phyloP scores from a whole-genome alignment of 2,888 invertebrate genomes.

The Meiosimyza decipiens region DNA sequence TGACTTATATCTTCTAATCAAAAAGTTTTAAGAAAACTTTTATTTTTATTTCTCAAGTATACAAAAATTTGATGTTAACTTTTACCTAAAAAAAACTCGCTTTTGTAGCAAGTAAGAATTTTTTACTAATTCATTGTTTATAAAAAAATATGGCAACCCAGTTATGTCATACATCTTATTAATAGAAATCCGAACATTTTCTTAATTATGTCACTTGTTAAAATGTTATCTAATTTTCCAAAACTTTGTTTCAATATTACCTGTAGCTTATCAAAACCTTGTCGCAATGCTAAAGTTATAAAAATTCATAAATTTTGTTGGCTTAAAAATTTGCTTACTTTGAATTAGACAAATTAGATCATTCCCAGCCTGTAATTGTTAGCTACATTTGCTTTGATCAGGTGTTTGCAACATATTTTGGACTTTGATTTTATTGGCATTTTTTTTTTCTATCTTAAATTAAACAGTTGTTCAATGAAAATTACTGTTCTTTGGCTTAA shows the following conservation, averaged over 20 bases:
- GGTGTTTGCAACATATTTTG: constrained; percentile 4
- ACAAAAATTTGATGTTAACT: too few species aligned
- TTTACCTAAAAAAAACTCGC: too few species aligned
- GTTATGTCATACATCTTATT: background rate
- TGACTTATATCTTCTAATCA: too few species aligned
- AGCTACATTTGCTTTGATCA: too few species aligned
- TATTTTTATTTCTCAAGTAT: too few species aligned
- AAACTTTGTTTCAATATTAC: background rate
- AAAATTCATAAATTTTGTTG: constrained; percentile 8
- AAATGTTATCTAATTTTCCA: background rate
- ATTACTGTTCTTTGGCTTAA: too few species aligned
- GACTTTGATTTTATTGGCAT: constrained; percentile 7
- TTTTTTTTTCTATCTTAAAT: constrained; percentile 6
- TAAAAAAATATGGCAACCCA: background rate
- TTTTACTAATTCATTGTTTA: background rate
- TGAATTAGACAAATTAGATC: constrained; percentile 24
- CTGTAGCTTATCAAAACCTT: constrained; percentile 9
- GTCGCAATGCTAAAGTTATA: background rate
- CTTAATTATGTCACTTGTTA: background rate
- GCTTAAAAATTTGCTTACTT: constrained; percentile 30
- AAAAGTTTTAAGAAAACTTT: too few species aligned
- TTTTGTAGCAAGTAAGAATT: too few species aligned
- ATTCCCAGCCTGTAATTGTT: background rate
- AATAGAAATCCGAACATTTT: background rate
- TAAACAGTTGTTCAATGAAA: constrained; percentile 21